Conservation (phyloP, 2,113 vertebrate species). For the Chaetodon trifascialis region DNA sequence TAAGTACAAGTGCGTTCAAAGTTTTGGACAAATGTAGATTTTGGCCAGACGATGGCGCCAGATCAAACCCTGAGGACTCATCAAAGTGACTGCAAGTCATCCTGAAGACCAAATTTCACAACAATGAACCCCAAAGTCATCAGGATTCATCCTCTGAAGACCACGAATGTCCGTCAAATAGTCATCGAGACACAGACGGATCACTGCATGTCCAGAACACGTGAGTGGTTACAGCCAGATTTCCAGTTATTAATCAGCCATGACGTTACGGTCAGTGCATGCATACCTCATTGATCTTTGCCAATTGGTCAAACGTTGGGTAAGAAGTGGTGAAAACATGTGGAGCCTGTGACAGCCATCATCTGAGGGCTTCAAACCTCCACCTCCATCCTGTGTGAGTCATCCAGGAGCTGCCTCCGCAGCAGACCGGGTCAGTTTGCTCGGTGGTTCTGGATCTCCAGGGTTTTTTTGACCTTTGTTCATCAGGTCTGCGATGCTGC, state of each 20-base stretch:
- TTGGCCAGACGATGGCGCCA: background rate
- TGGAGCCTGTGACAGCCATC: too few species aligned
- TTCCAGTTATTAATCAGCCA: too few species aligned
- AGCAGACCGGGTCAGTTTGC: background rate
- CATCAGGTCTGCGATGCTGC: background rate
- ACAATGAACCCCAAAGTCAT: background rate
- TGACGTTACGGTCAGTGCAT: too few species aligned
- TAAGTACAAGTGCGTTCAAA: too few species aligned
- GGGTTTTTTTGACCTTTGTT: slow-evolving; percentile 7
- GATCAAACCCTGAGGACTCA: background rate
- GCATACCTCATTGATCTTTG: too few species aligned
- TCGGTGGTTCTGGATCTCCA: background rate
- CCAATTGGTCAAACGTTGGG: too few species aligned
- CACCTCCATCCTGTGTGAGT: background rate
- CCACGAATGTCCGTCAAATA: background rate
- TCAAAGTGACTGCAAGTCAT: background rate
- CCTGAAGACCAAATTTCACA: background rate
- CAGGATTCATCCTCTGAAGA: background rate
- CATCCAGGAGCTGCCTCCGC: background rate
- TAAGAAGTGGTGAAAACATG: too few species aligned
- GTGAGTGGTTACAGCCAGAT: too few species aligned
- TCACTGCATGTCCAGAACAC: too few species aligned
- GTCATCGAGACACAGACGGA: too few species aligned
- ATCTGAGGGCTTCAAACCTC: too few species aligned
- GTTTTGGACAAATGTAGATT: too few species aligned